Evolutionary conservation across 2,113 vertebrate species (phyloP), one percentile per base, ranked within the genome.

Genomic region (Micronycteris hirsuta): DNA sequence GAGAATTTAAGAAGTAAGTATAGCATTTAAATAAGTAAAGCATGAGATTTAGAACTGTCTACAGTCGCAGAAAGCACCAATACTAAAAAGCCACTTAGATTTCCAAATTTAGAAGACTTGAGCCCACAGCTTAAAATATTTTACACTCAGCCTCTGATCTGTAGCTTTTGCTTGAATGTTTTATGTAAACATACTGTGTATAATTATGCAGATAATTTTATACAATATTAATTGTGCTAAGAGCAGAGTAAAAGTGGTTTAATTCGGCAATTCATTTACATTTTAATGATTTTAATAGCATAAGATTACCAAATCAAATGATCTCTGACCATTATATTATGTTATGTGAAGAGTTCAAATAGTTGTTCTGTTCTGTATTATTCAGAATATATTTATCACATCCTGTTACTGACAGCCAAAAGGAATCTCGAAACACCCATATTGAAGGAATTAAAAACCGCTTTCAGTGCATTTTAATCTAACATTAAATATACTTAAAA

Each of bases 221-320:
- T 98, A 98, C 96, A 98, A 97, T 98, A 97, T 98, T 98, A 98
- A 97, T 98, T 98, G 97, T 96, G 95, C 97, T 98, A 98, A 97
- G 93, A 98, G 97, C 97, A 87, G 88, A 98, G 93, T 94, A 93
- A 92, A 98, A 98, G 90, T 98, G 97, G 97, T 97, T 98, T 98
- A 98, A 98, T 98, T 98, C 98, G 97, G 97, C 98, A 97, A 98
- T 98, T 98, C 96, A 98, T 98, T 98, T 98, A 98, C 98, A 98
- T 98, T 98, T 98, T 98, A 98, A 98, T 98, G 94, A 98, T 98
- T 95, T 97, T 98, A 98, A 96, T 98, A 97, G 97, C 95, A 95
- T 98, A 97, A 98, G 88, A 98, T 97, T 97, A 97, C 87, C 93
- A 78, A 97, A 95, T 98, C 97, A 98, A 98, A 97, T 97, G 98